phyloP scores from a whole-genome alignment of 2,113 vertebrate species.

The Uropsilus gracilis region DNA sequence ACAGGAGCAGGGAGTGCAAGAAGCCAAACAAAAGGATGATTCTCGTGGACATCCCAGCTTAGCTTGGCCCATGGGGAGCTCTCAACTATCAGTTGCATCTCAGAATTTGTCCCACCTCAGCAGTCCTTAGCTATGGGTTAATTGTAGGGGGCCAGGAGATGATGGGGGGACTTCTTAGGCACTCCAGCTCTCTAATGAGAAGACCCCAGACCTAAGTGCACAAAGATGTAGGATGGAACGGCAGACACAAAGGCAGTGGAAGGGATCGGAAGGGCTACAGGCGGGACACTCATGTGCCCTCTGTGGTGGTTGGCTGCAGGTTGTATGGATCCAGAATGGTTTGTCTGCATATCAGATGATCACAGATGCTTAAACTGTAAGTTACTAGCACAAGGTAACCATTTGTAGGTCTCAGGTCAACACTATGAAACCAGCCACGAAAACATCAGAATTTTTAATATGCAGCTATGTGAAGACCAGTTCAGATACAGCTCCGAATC shows the following conservation, averaged over 20 bases:
- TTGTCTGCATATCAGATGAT: not conserved
- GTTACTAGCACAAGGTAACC: not conserved
- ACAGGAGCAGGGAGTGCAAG: too few species aligned
- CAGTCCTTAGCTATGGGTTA: not conserved
- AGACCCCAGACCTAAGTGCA: not conserved
- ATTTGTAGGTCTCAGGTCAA: not conserved
- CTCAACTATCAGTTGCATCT: not conserved
- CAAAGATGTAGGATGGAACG: too few species aligned
- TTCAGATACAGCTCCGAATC: not conserved
- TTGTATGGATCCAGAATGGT: not conserved
- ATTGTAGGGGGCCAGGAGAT: too few species aligned
- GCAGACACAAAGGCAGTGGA: not conserved
- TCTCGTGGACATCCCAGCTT: not conserved
- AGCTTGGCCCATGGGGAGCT: accelerated
- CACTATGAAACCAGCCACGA: not conserved
- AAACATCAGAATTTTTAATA: not conserved
- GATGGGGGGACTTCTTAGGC: not conserved
- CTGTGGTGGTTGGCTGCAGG: accelerated
- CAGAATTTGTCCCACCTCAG: not conserved
- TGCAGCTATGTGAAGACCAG: not conserved
- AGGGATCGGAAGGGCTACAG: not conserved
- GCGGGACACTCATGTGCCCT: not conserved
- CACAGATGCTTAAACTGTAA: not conserved
- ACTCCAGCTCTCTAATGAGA: not conserved
- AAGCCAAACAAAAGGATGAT: not conserved